Base-by-base conservation (phyloP, 1,140 invertebrate species). In the Drosophila prosaltans region DNA sequence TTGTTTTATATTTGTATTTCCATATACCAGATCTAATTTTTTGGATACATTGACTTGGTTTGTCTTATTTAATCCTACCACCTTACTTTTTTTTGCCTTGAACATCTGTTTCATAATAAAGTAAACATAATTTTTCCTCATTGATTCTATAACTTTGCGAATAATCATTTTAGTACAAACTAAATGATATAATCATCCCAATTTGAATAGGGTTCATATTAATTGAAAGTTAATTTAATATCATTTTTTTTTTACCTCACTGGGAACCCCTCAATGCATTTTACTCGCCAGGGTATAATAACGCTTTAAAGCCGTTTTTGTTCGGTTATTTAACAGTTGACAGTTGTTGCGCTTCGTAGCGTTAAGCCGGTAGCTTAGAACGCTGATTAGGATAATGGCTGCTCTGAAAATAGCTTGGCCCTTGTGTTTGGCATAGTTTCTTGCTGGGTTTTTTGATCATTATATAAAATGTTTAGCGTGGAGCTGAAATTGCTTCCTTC, bases 1-100 rank as follows among this genome's bases (percentile, higher is more conserved):
- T 51, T 51, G 1, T 0, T 26, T 51, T 51, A 26, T 1, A 51
- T 26, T 51, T 51, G 2, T 26, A 26, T 51, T 51, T 51, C 8
- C 21, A 26, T 26, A 26, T 51, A 26, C 6, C 24, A 26, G 45
- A 51, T 21, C 6, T 24, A 9, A 24, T 26, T 26, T 51, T 51
- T 51, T 51, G 45, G 45, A 51, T 51, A 9, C 45, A 1, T 26
- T 51, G 21, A 51, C 45, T 51, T 51, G 45, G 45, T 51, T 51
- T 2, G 45, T 51, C 9, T 51, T 26, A 4, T 51, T 51, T 51
- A 1, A 51, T 10, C 2, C 45, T 51, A 26, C 26, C 21, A 26
- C 7, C 1, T 51, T 26, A 9, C 7, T 1, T 26, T 51, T 51
- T 10, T 51, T 24, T 51, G 45, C 41, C 41, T 43, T 5, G n/a